Evolutionary conservation across 2,113 vertebrate genomes (phyloP), one percentile per base, ranked within the genome.

Genomic region (Microcebus jonahi): DNA sequence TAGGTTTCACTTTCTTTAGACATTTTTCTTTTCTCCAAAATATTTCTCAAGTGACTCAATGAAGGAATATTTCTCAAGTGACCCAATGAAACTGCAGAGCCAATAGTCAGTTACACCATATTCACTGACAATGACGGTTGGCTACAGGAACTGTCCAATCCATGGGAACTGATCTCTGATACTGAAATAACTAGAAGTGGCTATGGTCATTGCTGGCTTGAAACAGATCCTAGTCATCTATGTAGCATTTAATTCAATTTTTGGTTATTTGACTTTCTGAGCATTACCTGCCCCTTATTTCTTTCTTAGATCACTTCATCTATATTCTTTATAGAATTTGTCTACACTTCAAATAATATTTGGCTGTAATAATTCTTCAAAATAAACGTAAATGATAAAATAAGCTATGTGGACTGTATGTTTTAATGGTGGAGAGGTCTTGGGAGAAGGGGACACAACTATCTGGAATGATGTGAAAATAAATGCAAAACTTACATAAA

Each of bases 331-430:
- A 75, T 39, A 63, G 36, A 97, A 97, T 63, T 77, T 71, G 92
- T 95, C 73, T 84, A 95, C 3, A 95, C 21, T 76, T 34, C 34
- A 88, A 95, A 84, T 2, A 53, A 25, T 95, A 88, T 76, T 97
- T 97, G 65, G 80, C 91, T 93, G 84, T 55, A 89, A 34, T 92
- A 97, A 93, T 36, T 95, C 90, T 81, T 92, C 45, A 96, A 97
- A 97, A 97, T 93, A 93, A 93, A 96, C 11, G 12, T 88, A 82
- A 90, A 61, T 86, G 50, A 91, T 76, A 29, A 97, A 97, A 71
- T 77, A 94, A 83, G 34, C 55, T 82, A 76, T 65, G 82, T 86
- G 63, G 76, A 34, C 67, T 94, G n/a, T 90, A 45, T 93, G 65
- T 97, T 96, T 95, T 87, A 91, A 95, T 23, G 83, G 55, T 88